Conservation (phyloP, 2,888 invertebrate genomes). For the Chaitophorus viminalis region DNA sequence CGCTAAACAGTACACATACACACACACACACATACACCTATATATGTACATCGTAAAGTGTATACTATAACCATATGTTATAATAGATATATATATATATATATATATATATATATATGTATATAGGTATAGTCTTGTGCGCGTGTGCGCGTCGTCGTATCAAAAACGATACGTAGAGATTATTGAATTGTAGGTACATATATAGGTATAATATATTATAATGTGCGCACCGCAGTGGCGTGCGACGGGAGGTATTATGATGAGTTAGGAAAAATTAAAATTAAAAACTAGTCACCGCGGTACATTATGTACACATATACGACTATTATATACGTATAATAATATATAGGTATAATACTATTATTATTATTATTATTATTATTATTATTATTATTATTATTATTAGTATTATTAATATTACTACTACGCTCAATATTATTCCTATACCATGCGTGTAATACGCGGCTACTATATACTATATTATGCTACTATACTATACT, state of each 20-base stretch:
- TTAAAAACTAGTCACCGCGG: constrained; percentile 23
- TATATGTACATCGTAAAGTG: neutral
- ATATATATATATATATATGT: neutral
- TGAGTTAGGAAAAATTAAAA: neutral
- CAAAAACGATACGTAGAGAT: neutral
- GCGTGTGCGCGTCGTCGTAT: neutral
- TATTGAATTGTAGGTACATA: neutral
- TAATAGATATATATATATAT: neutral
- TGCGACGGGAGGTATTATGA: neutral
- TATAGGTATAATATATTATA: neutral
- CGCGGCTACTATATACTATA: neutral
- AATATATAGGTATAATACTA: too few species aligned
- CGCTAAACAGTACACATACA: neutral
- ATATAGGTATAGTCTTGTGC: neutral
- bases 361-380: too few species aligned
- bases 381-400: too few species aligned
- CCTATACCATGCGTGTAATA: too few species aligned
- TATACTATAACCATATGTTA: constrained; percentile 30
- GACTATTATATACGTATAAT: too few species aligned
- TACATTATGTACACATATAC: too few species aligned
- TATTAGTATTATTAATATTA: too few species aligned
- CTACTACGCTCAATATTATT: neutral
- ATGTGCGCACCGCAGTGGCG: neutral
- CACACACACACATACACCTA: neutral
- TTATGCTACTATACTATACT: neutral